These are phyloP conservation scores for Trichomalopsis sarcophagae DNA, from an alignment of 1,140 invertebrate genomes.

Conservation along the genomic window DNA sequence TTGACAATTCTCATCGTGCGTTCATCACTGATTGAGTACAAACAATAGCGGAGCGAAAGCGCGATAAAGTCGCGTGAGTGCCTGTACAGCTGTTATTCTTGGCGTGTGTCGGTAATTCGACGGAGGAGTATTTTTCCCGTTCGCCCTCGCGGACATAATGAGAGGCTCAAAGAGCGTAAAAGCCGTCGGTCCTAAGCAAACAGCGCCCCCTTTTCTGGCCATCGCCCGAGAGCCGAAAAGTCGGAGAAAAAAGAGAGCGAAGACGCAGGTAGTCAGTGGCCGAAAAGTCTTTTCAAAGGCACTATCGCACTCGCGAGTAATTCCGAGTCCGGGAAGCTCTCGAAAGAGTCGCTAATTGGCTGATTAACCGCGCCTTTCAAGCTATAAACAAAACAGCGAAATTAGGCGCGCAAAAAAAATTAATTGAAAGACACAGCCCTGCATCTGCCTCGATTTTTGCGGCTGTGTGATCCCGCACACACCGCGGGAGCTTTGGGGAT, in stretches of 20 bases:
- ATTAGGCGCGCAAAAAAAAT: neutral
- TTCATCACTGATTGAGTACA: neutral
- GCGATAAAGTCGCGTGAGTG: neutral
- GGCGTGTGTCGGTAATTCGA: neutral
- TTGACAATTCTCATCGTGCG: too few species aligned
- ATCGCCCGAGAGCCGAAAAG: slow-evolving; percentile 3
- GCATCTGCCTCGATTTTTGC: slow-evolving; percentile 15
- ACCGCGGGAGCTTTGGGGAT: neutral
- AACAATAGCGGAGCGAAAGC: neutral
- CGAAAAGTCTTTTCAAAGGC: slow-evolving; percentile 21
- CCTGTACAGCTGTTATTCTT: slow-evolving; percentile 28
- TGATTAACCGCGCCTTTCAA: slow-evolving; percentile 40
- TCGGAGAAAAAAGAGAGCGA: slow-evolving; percentile 5
- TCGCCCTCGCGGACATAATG: slow-evolving; percentile 33
- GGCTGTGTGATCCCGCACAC: neutral
- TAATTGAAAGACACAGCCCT: slow-evolving; percentile 22
- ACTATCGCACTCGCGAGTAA: neutral
- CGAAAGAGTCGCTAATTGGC: slow-evolving; percentile 50
- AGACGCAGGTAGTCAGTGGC: neutral
- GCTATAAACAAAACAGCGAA: neutral
- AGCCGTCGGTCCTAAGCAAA: slow-evolving; percentile 47
- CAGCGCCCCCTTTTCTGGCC: neutral
- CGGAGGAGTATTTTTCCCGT: slow-evolving; percentile 32
- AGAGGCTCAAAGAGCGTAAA: slow-evolving; percentile 41
- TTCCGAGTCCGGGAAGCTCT: neutral